These are phyloP conservation scores for Carcina quercana DNA, from an alignment of 2,888 invertebrate genomes.

Conservation along the genomic window DNA sequence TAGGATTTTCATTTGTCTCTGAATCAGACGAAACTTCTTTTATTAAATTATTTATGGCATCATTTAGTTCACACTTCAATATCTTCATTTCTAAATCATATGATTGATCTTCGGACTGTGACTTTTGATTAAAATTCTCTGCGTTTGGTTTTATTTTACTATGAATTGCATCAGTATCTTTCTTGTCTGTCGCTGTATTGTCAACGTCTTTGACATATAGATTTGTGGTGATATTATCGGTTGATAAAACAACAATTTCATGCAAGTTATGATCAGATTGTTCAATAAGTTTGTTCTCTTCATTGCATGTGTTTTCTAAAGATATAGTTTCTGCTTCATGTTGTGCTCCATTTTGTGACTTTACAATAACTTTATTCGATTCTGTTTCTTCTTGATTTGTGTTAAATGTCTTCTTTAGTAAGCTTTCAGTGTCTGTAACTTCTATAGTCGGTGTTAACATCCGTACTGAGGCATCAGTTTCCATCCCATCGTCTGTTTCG, in stretches of 20 bases:
- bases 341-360: constrained; percentile 3
- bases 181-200: constrained; percentile 11
- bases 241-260: constrained; percentile 56
- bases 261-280: constrained; percentile 21
- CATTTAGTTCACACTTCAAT: constrained; percentile 62
- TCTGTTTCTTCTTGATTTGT: constrained; percentile 18
- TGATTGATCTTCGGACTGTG: constrained; percentile 20
- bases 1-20: constrained; percentile 39
- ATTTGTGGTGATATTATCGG: constrained; percentile 53
- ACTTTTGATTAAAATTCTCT: not conserved
- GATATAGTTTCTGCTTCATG: constrained; percentile 11
- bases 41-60: constrained; percentile 62
- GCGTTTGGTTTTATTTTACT: not conserved
- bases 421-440: constrained; percentile 59
- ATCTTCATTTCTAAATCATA: constrained; percentile 58
- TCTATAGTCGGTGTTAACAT: constrained; percentile 69
- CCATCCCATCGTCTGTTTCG: constrained; percentile 54
- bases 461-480: constrained; percentile 61
- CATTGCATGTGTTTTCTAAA: constrained; percentile 4
- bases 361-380: constrained; percentile 1
- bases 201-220: constrained; percentile 54
- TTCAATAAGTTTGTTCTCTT: constrained; percentile 6
- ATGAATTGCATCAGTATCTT: not conserved
- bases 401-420: constrained; percentile 48
- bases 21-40: constrained; percentile 58